Evolutionary conservation across 2,888 invertebrate species (phyloP), one percentile per base, ranked within the genome.

Genomic region (Mythimna loreyi): DNA sequence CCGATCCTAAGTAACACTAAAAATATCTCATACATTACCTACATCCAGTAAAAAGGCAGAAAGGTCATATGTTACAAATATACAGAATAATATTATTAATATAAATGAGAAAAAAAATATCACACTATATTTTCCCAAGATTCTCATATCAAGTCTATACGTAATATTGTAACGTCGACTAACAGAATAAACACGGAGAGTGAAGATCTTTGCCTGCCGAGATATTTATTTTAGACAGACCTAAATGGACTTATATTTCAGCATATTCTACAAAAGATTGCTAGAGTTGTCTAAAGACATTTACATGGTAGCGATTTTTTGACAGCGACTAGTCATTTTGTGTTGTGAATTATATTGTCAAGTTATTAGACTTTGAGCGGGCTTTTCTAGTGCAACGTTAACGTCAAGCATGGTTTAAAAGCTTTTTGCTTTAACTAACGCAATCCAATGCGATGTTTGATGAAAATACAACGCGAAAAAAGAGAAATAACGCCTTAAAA

Each of bases 111-210:
- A 30, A 74, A 52, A 56, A 73, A 67, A 65, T 53, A 68, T 52
- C 56, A 21, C 43, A 68, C 43, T 19, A 77, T 72, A 79, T 80
- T 80, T 75, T 76, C n/a, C 52, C 59, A 60, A 59, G 30, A 57
- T 63, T 57, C 56, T 68, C 70, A 80, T 80, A 80, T 53, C 36
- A 75, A 62, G 40, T 59, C 58, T 67, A 56, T 56, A 47, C 28
- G 58, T 75, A 75, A 67, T 63, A 76, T 68, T 49, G 25, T 59
- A 23, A 75, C 23, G 45, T 49, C 33, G 53, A 50, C 60, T 78
- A 61, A 78, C 65, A 66, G 47, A 78, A 81, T 78, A 82, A 82
- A 82, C 72, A 78, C n/a, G 16, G 56, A 62, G 78, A 66, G 78
- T 77, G 53, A 60, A 81, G 82, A 78, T 72, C 65, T 63, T 68